Base-by-base conservation (phyloP, 1,140 invertebrate species). In the Laupala kohalensis region DNA sequence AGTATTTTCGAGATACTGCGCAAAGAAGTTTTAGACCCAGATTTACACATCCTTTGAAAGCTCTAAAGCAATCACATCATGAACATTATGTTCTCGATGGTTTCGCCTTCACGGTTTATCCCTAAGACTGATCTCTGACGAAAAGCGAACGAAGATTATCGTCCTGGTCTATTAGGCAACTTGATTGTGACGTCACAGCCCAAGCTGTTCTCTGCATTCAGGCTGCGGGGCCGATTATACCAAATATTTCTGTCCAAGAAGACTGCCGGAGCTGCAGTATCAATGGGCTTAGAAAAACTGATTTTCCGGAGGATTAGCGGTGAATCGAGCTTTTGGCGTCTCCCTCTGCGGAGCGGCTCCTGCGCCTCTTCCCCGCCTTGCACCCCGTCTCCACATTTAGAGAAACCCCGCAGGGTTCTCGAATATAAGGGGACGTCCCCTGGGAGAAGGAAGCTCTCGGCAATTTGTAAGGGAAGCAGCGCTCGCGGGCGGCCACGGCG, bases 221-320 rank as follows among this genome's bases (percentile, higher is more conserved):
- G 67, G 26, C 29, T 25, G 67, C 26, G 29, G 23, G 65, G n/a
- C 28, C 67, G 71, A 72, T 72, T 69, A 72, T 65, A 64, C 66
- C 71, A 72, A 72, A 72, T 72, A 72, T 72, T 72, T 72, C 71
- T 72, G 71, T 72, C 67, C 71, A 63, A 69, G 27, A 37, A 30
- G 27, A 26, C 37, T n/a, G 67, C 65, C 19, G n/a, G 63, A 53
- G 5, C 37, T 27, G 71, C n/a, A 28, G 72, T 71, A 73, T 73
- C 72, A 73, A 71, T 68, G 72, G 69, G 69, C 72, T 73, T 73
- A 73, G 72, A 73, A 73, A 73, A 73, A 73, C 72, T 73, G 72
- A 73, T 73, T 73, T 73, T 73, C 72, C 72, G 65, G 66, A 37
- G 72, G 72, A 73, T 73, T 73, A 73, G 69, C 69, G 72, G 69